Evolutionary conservation across 2,888 invertebrate genomes (phyloP), one percentile per base, ranked within the genome.

Genomic region (Gymnosoma rotundatum): DNA sequence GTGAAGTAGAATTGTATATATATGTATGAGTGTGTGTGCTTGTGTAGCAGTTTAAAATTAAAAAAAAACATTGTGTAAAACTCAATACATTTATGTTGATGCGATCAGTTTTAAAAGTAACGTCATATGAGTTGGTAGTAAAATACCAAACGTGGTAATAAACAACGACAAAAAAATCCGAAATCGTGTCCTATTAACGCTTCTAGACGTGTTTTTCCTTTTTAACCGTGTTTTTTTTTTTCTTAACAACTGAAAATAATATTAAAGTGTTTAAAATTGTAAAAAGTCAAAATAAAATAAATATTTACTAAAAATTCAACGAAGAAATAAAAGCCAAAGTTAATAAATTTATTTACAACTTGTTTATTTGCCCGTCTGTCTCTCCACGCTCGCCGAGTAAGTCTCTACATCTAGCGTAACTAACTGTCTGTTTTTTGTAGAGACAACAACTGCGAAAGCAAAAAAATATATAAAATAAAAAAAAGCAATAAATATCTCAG

Each of bases 71-170:
- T 76, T 83, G 48, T 84, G 80, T 84, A 84, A 84, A 84, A 84
- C 78, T 78, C 78, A 84, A 84, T 81, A 84, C 84, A 82, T 83
- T 87, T 88, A 87, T 88, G 90, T 90, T 91, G 89, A 90, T 90
- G 91, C 90, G 92, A 91, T 92, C 91, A 91, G 90, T 91, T 91
- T 91, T 91, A 89, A 91, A 91, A 90, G 91, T 91, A 90, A 92
- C 90, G 91, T 91, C 90, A 90, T 78, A 78, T 69, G 78, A 85
- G 74, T 78, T 83, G 85, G 85, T 83, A 80, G 81, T 78, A 81
- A 83, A 81, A 76, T 56, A 76, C 61, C 58, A 50, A 72, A 78
- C 72, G 82, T 76, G 82, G 58, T 76, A 42, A 58, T 58, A 73
- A 73, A 45, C 25, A 21, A 52, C 64, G 36, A 58, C 52, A 32